These are phyloP conservation scores for Neotoxoptera formosana DNA, from an alignment of 1,140 invertebrate genomes.

Conservation along the genomic window DNA sequence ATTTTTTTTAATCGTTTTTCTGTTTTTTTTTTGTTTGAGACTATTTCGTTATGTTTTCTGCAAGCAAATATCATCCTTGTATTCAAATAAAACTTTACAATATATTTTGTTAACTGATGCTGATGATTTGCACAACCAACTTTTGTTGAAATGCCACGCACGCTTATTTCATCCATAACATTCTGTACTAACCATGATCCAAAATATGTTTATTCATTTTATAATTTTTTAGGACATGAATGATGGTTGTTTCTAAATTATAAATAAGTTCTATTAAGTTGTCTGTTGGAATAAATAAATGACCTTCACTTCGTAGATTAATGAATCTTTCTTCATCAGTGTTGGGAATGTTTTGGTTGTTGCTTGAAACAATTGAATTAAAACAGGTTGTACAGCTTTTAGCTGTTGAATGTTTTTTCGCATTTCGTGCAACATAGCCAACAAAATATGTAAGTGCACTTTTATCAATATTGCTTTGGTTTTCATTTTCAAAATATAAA, in stretches of 20 bases:
- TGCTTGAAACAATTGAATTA: neutral
- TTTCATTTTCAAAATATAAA: neutral
- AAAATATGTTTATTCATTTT: neutral
- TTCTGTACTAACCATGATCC: neutral
- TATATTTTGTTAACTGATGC: neutral
- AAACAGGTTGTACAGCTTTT: neutral
- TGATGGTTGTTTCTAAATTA: too few relatives aligned
- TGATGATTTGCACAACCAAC: neutral
- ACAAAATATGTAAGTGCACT: neutral
- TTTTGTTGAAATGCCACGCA: neutral
- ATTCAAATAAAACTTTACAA: neutral
- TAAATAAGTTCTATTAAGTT: too few relatives aligned
- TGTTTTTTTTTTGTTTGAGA: neutral
- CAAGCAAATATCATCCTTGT: neutral
- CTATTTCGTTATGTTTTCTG: neutral
- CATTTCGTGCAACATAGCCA: neutral
- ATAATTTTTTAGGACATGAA: neutral
- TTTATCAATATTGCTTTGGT: neutral
- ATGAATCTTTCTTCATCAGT: too few relatives aligned
- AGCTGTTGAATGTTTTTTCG: neutral
- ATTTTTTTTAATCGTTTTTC: too few relatives aligned
- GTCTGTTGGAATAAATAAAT: too few relatives aligned
- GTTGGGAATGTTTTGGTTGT: neutral
- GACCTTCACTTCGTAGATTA: too few relatives aligned
- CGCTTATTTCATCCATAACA: neutral